Conservation (phyloP, 2,113 vertebrate genomes). For the human (Homo sapiens) region DNA sequence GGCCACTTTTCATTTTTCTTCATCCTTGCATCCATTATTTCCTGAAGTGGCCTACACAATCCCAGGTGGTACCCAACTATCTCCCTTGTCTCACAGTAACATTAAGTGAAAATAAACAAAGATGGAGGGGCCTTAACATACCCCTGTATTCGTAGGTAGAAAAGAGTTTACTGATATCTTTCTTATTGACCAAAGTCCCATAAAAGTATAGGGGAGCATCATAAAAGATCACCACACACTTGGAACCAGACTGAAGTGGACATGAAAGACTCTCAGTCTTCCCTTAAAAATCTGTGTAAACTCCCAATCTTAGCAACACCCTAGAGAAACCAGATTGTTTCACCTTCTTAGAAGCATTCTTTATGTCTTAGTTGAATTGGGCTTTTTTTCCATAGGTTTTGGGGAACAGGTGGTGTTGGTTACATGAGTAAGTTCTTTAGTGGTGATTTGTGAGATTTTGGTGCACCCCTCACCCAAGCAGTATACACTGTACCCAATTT, state of each 20-base stretch:
- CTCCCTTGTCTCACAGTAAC: not conserved
- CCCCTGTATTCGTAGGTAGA: not conserved
- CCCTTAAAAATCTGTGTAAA: not conserved
- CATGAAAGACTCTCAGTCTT: not conserved
- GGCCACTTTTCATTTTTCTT: not conserved
- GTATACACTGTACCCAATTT: too few relatives aligned
- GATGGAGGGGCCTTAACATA: not conserved
- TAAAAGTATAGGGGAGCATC: not conserved
- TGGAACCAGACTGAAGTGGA: not conserved
- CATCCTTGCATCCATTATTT: not conserved
- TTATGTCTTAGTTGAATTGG: not conserved
- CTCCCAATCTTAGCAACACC: not conserved
- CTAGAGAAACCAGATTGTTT: not conserved
- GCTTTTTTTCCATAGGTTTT: not conserved
- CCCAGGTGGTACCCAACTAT: not conserved
- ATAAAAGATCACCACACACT: not conserved
- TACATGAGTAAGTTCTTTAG: too few relatives aligned
- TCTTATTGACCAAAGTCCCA: not conserved
- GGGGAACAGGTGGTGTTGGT: too few relatives aligned
- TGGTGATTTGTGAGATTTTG: too few relatives aligned
- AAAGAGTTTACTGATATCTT: not conserved
- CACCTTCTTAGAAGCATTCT: not conserved
- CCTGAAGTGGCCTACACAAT: not conserved
- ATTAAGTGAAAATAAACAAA: not conserved
- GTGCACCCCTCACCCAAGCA: too few relatives aligned